These are phyloP conservation scores for Potamarius usumacintae DNA, from an alignment of 2,113 vertebrate species.

Conservation along the genomic window DNA sequence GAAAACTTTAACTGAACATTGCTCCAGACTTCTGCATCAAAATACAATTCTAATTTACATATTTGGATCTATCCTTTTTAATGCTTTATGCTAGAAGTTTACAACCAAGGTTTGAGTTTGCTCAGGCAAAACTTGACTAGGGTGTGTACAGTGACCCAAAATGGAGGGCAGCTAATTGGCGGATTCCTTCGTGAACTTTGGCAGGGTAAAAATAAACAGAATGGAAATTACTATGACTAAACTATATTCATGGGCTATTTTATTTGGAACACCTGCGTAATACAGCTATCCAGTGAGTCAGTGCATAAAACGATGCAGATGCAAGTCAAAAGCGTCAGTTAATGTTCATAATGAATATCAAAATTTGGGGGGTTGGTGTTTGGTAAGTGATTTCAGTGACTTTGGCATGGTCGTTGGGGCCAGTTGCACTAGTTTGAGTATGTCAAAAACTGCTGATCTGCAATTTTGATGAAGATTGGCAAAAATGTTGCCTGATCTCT, in stretches of 20 bases:
- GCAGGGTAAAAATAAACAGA: conserved; percentile 1
- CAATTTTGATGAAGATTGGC: background rate
- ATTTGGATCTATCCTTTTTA: conserved; percentile 27
- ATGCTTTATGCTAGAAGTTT: conserved; percentile 62
- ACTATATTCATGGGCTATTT: background rate
- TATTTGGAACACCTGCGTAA: conserved; percentile 20
- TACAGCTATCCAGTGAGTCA: too few species aligned
- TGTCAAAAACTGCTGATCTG: background rate
- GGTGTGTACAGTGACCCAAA: conserved; percentile 44
- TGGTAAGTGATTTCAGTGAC: background rate
- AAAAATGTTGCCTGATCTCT: background rate
- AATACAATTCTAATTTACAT: conserved; percentile 23
- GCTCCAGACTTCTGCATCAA: conserved; percentile 48
- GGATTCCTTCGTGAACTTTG: background rate
- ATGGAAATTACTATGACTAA: background rate
- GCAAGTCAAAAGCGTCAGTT: background rate
- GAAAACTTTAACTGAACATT: conserved; percentile 56
- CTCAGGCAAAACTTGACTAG: conserved; percentile 35
- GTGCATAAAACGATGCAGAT: background rate
- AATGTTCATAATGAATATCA: background rate
- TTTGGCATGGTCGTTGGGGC: background rate
- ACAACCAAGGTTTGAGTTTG: conserved; percentile 9
- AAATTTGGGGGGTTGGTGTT: background rate
- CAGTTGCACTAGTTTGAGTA: background rate
- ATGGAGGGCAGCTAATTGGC: background rate